These are phyloP conservation scores for Acrossocheilus wenchowensis DNA, from an alignment of 2,797 vertebrate species.

Conservation along the genomic window DNA sequence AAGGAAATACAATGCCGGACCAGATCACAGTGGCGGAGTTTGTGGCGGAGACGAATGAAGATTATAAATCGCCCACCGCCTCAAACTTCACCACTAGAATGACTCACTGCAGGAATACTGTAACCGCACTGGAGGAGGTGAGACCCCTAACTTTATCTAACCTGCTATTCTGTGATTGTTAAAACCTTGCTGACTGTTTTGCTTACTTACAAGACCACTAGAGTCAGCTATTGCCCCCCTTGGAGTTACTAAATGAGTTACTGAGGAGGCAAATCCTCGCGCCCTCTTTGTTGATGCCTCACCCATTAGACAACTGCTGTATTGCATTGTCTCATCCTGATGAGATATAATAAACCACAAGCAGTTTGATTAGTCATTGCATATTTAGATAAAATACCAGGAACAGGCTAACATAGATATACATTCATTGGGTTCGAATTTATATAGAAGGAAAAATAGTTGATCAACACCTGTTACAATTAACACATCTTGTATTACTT, in stretches of 20 bases:
- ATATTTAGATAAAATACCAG: not conserved
- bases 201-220: slow-evolving; percentile 7
- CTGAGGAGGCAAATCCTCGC: slow-evolving; percentile 37
- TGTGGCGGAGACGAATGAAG: slow-evolving; percentile 97
- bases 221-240: slow-evolving; percentile 29
- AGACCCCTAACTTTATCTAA: slow-evolving; percentile 59
- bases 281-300: slow-evolving; percentile 47
- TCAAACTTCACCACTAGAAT: slow-evolving; percentile 98
- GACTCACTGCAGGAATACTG: slow-evolving; percentile 95
- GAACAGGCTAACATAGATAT: not conserved
- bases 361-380: not conserved
- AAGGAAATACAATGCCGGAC: slow-evolving; percentile 87
- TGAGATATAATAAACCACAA: not conserved
- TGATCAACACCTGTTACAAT: slow-evolving; percentile 25
- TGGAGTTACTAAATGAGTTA: slow-evolving; percentile 33
- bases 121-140: slow-evolving; percentile 96
- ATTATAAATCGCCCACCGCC: slow-evolving; percentile 97
- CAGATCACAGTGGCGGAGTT: slow-evolving; percentile 98
- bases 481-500: not conserved
- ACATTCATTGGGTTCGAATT: not conserved
- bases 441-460: not conserved
- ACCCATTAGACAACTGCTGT: slow-evolving; percentile 32
- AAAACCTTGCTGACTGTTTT: slow-evolving; percentile 4
- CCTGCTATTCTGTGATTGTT: not conserved
- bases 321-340: slow-evolving; percentile 33